Evolutionary conservation across 2,888 invertebrate genomes (phyloP).

Genomic region (Gerosis bhagava): DNA sequence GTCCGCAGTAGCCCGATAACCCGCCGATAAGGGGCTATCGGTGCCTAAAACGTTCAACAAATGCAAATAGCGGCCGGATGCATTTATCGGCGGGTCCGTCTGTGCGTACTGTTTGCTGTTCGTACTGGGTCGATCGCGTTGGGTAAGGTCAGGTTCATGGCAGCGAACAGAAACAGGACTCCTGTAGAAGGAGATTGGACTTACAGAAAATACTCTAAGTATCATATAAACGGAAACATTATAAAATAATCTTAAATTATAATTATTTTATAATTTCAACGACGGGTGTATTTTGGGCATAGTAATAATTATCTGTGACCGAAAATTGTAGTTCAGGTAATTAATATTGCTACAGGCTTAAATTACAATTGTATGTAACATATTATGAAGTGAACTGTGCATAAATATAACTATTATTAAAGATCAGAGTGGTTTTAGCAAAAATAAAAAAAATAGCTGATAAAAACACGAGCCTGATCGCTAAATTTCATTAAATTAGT

Average conservation of each 20-base stretch:
- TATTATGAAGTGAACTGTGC: no score
- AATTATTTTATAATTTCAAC: no score
- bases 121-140: constrained; percentile 60
- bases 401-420: no score
- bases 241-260: no score
- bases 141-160: constrained; percentile 68
- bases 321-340: no score
- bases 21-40: constrained; percentile 51
- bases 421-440: no score
- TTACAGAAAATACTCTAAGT: no score
- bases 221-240: no score
- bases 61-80: constrained; percentile 62
- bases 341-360: no score
- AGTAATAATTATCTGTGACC: no score
- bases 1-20: constrained; percentile 37
- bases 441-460: constrained; percentile 14
- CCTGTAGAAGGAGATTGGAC: constrained; percentile 18
- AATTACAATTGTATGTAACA: no score
- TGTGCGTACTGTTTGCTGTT: constrained; percentile 43
- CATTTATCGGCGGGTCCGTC: constrained; percentile 55
- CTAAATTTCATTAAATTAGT: constrained; percentile 20
- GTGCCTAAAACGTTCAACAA: constrained; percentile 37
- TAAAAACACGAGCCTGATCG: constrained; percentile 10
- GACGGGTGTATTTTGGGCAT: no score
- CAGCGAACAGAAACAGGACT: constrained; percentile 30